phyloP scores from a whole-genome alignment of 2,888 invertebrate species.

The Patella pellucida region DNA sequence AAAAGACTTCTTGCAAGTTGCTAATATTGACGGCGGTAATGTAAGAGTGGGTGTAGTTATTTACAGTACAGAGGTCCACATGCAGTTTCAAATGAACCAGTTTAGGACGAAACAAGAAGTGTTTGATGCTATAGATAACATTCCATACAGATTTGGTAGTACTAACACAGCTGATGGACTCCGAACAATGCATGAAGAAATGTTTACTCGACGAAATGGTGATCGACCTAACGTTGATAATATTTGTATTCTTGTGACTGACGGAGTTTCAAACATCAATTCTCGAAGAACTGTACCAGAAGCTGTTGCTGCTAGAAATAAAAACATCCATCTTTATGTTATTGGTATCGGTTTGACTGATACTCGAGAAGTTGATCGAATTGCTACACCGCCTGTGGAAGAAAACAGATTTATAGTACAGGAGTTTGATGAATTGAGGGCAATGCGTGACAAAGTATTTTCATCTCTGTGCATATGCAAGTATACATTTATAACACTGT shows the following conservation, averaged over 20 bases:
- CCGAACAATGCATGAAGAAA: slow-evolving; percentile 38
- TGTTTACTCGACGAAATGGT: slow-evolving; percentile 49
- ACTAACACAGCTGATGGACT: slow-evolving; percentile 58
- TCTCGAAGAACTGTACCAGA: slow-evolving; percentile 49
- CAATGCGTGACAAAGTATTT: slow-evolving; percentile 35
- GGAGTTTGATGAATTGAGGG: slow-evolving; percentile 37
- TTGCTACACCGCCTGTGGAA: slow-evolving; percentile 40
- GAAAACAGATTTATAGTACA: slow-evolving; percentile 41
- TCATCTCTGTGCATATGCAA: slow-evolving; percentile 9
- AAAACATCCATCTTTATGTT: slow-evolving; percentile 44
- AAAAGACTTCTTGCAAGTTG: slow-evolving; percentile 41
- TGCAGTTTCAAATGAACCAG: slow-evolving; percentile 47
- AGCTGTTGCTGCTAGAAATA: slow-evolving; percentile 39
- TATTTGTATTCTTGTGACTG: slow-evolving; percentile 55
- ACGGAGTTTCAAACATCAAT: slow-evolving; percentile 59
- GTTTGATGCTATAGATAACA: slow-evolving; percentile 38
- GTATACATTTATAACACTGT: too few relatives aligned
- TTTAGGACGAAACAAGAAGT: slow-evolving; percentile 34
- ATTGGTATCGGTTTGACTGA: slow-evolving; percentile 49
- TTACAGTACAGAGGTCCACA: slow-evolving; percentile 44
- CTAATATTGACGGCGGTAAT: slow-evolving; percentile 50
- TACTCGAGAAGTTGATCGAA: slow-evolving; percentile 43
- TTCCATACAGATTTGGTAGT: slow-evolving; percentile 46
- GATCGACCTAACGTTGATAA: slow-evolving; percentile 50
- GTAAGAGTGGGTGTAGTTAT: slow-evolving; percentile 50